Base-by-base conservation (phyloP, 2,888 invertebrate genomes). In the Allolobophora icterica region DNA sequence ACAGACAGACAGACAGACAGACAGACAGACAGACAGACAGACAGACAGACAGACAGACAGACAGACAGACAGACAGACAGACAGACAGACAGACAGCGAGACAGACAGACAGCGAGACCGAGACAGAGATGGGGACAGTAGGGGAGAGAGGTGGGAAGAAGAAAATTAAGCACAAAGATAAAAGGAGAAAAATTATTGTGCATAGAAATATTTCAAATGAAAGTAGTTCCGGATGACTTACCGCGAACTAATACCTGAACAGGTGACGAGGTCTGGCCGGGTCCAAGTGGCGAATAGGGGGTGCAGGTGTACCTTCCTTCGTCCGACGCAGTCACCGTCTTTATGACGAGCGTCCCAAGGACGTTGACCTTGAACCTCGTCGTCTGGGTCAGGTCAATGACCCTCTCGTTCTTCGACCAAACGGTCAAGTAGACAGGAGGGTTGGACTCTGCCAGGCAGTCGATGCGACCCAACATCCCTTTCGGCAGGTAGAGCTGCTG, bases 381-480 rank as follows among this genome's bases (percentile, higher is more conserved):
- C 30, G 45, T 52, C 87, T 91, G 89, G 8, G 84, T n/a, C 45
- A 91, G 58, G 87, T 93, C 91, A 15, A 93, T 87, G 34, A 89
- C 96, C 92, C 98, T 97, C 95, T 98, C 98, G 96, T 99, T 98
- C 96, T 98, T 98, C 95, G 98, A 98, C 99, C 99, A 99, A 94
- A 98, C 98, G 93, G 98, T 98, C 95, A 98, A 98, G 95, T 98
- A 98, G 94, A 98, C 97, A 90, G 98, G 98, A 84, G 99, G 99
- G 96, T 98, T 99, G 91, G 99, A 98, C 96, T 98, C 98, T 95
- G 99, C 98, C 96, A 98, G 98, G 96, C 99, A 99, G 95, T 98
- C 98, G 92, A 99, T 98, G 93, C 98, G 94, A 42, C 95, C 95
- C 30, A 98, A 98, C 95, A 98, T 96, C 90, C 98, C 97, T 95